Base-by-base conservation (phyloP, 2,888 invertebrate species). In the Oscheius myriophilus region DNA sequence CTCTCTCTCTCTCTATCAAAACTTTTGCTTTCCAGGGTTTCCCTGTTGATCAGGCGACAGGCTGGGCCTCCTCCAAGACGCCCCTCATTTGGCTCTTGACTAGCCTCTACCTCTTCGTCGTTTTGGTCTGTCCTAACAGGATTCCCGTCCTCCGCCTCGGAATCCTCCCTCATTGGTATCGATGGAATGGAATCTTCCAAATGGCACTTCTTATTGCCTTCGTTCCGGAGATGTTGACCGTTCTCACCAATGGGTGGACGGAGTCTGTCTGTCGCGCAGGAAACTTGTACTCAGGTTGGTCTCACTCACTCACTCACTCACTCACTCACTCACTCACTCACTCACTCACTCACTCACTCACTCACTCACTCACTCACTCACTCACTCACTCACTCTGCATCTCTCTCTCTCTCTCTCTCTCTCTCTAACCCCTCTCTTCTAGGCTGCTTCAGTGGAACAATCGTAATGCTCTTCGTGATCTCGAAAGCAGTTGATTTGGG, bases 121-220 rank as follows among this genome's bases (percentile, higher is more conserved):
- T 65, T 16, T 23, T 54, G 26, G n/a, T 55, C 49, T 65, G 33
- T 55, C 55, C 65, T 12, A 11, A 51, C 7, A 53, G 26, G 18
- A 25, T 65, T n/a, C 54, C 54, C 18, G 43, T 25, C 71, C 41
- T 72, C 67, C 57, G 65, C 53, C 63, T 70, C 49, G 72, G 63
- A 69, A 57, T 75, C 70, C 33, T 70, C 63, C 57, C 57, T 55
- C 41, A 46, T 59, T 59, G 76, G 77, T 75, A 78, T 53, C 69
- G 63, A 25, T 46, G 53, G 42, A 70, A 72, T 52, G 70, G 69
- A 1, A n/a, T 73, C 12, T 54, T 75, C 57, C 74, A 74, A 59
- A 46, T 70, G 23, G 41, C 43, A 23, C 64, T 78, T 6, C 59
- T 63, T 7, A 25, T 75, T 16, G 14, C 54, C 1, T 61, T 78